phyloP scores from a whole-genome alignment of 1,140 invertebrate genomes.

The Diabrotica undecimpunctata region DNA sequence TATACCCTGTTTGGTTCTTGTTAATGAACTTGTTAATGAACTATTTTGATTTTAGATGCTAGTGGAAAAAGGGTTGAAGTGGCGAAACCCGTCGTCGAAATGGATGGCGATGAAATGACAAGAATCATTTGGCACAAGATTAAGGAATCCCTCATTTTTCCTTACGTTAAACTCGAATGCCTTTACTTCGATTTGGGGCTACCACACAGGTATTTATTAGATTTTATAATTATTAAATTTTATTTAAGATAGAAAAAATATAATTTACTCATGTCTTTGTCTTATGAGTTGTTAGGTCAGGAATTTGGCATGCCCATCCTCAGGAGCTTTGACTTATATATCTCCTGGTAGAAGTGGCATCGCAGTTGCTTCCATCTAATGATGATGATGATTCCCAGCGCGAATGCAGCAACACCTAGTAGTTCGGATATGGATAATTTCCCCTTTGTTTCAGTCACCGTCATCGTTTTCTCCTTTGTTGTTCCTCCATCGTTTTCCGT shows the following conservation, averaged over 20 bases:
- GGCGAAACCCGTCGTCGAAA: slow-evolving; percentile 77
- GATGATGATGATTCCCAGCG: too few relatives aligned
- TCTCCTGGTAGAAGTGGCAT: too few relatives aligned
- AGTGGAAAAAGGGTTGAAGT: slow-evolving; percentile 60
- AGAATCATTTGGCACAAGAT: slow-evolving; percentile 88
- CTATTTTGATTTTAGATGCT: slow-evolving; percentile 49
- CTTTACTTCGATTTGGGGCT: slow-evolving; percentile 83
- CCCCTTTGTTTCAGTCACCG: too few relatives aligned
- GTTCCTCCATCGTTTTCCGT: too few relatives aligned
- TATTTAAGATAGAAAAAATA: not conserved
- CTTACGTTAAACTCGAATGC: slow-evolving; percentile 81
- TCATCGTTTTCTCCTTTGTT: too few relatives aligned
- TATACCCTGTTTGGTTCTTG: too few relatives aligned
- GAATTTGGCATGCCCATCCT: not conserved
- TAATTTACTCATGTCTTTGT: not conserved
- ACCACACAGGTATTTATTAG: slow-evolving; percentile 54
- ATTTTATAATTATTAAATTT: slow-evolving; percentile 4
- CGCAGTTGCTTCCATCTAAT: too few relatives aligned
- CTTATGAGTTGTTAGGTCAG: not conserved
- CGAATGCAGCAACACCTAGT: too few relatives aligned
- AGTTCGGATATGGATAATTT: too few relatives aligned
- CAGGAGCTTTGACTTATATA: too few relatives aligned
- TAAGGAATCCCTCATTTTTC: slow-evolving; percentile 82
- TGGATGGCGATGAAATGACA: slow-evolving; percentile 93
- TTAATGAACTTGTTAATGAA: too few relatives aligned